phyloP scores from a whole-genome alignment of 2,113 vertebrate species.

The Myiopsitta monachus region DNA sequence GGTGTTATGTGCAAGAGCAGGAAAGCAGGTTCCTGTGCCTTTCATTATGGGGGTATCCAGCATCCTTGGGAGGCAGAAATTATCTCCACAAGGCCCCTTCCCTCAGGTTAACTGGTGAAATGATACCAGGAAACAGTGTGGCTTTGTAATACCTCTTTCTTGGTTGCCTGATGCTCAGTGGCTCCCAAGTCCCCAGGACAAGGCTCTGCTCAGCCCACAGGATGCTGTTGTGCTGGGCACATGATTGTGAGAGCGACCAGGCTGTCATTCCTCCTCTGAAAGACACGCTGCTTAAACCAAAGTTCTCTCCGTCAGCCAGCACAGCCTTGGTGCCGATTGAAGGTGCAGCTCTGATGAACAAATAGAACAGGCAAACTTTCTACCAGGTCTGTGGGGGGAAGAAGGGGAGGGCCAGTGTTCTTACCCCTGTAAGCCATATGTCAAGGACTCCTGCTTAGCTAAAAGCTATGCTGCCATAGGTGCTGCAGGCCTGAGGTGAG shows the following conservation, averaged over 20 bases:
- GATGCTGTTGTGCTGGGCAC: rapidly evolving
- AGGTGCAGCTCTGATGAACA: not conserved
- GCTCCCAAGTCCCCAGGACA: not conserved
- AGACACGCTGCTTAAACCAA: not conserved
- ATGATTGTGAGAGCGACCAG: not conserved
- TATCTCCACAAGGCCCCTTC: not conserved
- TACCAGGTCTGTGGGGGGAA: not conserved
- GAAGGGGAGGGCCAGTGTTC: not conserved
- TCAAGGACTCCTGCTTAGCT: not conserved
- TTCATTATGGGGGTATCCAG: not conserved
- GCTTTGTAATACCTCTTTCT: not conserved
- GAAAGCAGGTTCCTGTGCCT: not conserved
- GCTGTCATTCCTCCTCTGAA: not conserved
- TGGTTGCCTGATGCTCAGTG: not conserved
- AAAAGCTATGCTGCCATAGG: not conserved
- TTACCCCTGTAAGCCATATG: not conserved
- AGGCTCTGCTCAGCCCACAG: not conserved
- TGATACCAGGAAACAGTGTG: not conserved
- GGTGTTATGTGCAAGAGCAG: rapidly evolving
- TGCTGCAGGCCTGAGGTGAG: not conserved
- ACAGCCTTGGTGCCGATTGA: not conserved
- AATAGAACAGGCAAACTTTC: not conserved
- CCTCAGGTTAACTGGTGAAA: not conserved
- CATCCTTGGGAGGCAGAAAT: not conserved
- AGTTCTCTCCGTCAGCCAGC: not conserved